Evolutionary conservation across 2,888 invertebrate species (phyloP), one percentile per base, ranked within the genome.

Genomic region (Drosophila ustulata): DNA sequence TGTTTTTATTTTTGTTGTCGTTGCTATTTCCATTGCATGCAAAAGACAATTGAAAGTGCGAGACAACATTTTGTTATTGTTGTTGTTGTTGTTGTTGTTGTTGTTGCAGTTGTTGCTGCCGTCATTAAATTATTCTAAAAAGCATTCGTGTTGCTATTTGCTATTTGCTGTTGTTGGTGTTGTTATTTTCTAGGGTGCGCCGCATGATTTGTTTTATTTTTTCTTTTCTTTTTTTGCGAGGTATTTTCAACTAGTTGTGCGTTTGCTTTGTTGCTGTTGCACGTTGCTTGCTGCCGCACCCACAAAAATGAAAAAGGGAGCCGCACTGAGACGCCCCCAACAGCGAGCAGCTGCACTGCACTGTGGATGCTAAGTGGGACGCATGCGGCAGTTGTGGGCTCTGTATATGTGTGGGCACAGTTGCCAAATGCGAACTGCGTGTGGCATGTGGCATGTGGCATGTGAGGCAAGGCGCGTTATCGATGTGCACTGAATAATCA

Each of bases 11-110:
- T 18, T 18, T 18, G 18, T 49, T 30, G 11, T 11, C 51, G 34
- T 55, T 71, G n/a, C 8, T 37, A 4, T 52, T 39, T 49, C 28
- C 47, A 61, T 72, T 71, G 61, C 75, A 63, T 58, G 74, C 67
- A 64, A 80, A 71, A 78, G 70, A 76, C 83, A 82, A 78, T 83
- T 82, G 87, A 86, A 83, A 83, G 86, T 86, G 86, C 70, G 71
- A 73, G 78, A 45, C 74, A 52, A 65, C 63, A 71, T 57, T 66
- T 30, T 67, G 65, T 49, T 65, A 39, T 51, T 59, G 52, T 23
- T 39, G 50, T 34, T 64, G 52, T 37, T 47, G 49, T 23, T 53
- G 67, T 52, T 52, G 23, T 18, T 39, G 13, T 13, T 37, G 47
- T 46, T 55, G 53, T 50, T 63, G 53, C 4, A 25, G 56, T 11